These are phyloP conservation scores for Callipepla californica DNA, from an alignment of 2,113 vertebrate genomes.

Conservation along the genomic window DNA sequence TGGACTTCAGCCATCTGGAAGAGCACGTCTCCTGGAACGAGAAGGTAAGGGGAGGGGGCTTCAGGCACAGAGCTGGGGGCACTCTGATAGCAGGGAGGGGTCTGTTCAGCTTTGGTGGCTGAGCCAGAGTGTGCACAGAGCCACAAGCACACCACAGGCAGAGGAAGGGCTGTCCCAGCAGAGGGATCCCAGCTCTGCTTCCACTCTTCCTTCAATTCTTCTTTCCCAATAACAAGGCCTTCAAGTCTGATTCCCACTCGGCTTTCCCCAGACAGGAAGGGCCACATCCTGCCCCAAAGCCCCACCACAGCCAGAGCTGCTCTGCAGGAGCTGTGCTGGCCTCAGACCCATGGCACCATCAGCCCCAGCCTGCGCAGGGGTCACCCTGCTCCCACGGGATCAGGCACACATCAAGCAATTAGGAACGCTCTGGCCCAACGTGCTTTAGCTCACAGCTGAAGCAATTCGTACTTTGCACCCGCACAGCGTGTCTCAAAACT, in stretches of 20 bases:
- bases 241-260: not conserved
- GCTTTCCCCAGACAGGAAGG: constrained; percentile 29
- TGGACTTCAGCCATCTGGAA: constrained; percentile 99
- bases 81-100: not conserved
- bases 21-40: constrained; percentile 93
- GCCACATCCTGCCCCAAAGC: not conserved
- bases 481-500: not conserved
- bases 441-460: not conserved
- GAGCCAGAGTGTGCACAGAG: not conserved
- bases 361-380: accelerated
- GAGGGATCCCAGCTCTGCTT: not conserved
- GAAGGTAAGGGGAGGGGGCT: not conserved
- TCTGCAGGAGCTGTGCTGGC: not conserved
- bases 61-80: not conserved
- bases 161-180: not conserved
- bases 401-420: accelerated
- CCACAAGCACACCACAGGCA: too few species aligned
- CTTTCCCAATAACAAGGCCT: not conserved
- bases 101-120: not conserved
- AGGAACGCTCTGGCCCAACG: not conserved
- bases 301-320: not conserved
- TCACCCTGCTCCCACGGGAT: accelerated
- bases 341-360: not conserved
- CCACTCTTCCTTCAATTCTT: not conserved
- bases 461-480: not conserved